Conservation (phyloP, 1,140 invertebrate genomes). For the Pogonus chalceus region DNA sequence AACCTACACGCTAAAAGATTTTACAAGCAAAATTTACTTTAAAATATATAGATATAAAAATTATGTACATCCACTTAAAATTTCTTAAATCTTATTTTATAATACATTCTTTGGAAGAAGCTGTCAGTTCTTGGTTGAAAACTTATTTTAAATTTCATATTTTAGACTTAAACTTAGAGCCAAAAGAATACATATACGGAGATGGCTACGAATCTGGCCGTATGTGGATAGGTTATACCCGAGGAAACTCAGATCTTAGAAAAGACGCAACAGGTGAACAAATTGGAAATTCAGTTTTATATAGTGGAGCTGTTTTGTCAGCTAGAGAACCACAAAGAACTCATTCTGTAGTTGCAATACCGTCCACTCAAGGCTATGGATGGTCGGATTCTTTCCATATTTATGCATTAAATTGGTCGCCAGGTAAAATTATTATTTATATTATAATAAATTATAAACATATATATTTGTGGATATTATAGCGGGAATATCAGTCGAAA, state of each 20-base stretch:
- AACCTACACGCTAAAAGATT: no score
- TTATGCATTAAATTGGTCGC: conserved; percentile 46
- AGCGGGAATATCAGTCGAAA: conserved; percentile 27
- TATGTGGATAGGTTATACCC: conserved; percentile 29
- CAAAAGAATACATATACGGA: conserved; percentile 37
- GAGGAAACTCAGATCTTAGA: conserved; percentile 28
- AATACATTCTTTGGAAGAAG: conserved; percentile 5
- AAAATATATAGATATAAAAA: no score
- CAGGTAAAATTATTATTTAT: conserved; percentile 34
- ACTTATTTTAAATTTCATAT: conserved; percentile 14
- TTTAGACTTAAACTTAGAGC: conserved; percentile 42
- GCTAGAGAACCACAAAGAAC: conserved; percentile 7
- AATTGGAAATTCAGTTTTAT: conserved; percentile 13
- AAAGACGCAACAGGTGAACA: conserved; percentile 11
- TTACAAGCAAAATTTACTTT: no score
- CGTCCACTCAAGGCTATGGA: conserved; percentile 14
- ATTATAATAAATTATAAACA: conserved; percentile 33
- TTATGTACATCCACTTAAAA: conserved; percentile 6
- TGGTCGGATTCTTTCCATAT: conserved; percentile 46
- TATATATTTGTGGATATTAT: conserved; percentile 20
- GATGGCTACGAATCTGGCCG: conserved; percentile 36
- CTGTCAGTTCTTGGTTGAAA: conserved; percentile 1
- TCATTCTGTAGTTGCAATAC: not conserved
- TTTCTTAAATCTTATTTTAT: conserved; percentile 2
- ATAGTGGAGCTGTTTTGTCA: conserved; percentile 3